phyloP scores from a whole-genome alignment of 2,113 vertebrate species.

The Acanthisitta chloris region DNA sequence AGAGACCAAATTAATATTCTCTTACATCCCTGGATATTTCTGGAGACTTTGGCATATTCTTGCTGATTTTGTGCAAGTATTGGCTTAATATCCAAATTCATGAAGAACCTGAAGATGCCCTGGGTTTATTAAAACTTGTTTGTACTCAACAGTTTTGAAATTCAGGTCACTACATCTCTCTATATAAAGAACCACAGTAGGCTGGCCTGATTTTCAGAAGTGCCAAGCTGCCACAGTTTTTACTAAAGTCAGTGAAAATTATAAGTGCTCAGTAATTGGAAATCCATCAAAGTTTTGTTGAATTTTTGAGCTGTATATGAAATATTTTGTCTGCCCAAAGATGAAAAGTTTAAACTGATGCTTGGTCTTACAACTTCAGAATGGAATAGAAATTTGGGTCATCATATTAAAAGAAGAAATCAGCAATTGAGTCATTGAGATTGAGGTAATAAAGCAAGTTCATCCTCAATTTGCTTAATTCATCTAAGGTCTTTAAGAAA shows the following conservation, averaged over 20 bases:
- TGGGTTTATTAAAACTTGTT: not conserved
- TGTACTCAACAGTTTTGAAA: not conserved
- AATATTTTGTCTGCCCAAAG: not conserved
- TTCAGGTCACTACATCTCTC: not conserved
- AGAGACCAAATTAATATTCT: not conserved
- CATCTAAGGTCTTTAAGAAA: not conserved
- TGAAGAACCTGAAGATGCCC: not conserved
- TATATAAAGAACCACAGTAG: not conserved
- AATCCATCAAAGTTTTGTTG: not conserved
- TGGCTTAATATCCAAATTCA: not conserved
- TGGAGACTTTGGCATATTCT: not conserved
- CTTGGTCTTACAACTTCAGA: not conserved
- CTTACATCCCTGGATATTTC: not conserved
- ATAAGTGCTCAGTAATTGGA: not conserved
- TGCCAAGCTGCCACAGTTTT: not conserved
- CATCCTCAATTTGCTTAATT: not conserved
- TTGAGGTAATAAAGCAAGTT: not conserved
- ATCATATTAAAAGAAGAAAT: not conserved
- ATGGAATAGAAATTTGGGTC: not conserved
- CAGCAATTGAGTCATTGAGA: not conserved
- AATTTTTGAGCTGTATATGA: not conserved
- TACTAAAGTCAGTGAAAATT: not conserved
- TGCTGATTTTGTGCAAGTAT: not conserved
- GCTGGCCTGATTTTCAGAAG: slow-evolving; percentile 13
- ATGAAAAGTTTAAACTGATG: not conserved